Evolutionary conservation across 2,113 vertebrate species (phyloP).

Genomic region (Vombatus ursinus): DNA sequence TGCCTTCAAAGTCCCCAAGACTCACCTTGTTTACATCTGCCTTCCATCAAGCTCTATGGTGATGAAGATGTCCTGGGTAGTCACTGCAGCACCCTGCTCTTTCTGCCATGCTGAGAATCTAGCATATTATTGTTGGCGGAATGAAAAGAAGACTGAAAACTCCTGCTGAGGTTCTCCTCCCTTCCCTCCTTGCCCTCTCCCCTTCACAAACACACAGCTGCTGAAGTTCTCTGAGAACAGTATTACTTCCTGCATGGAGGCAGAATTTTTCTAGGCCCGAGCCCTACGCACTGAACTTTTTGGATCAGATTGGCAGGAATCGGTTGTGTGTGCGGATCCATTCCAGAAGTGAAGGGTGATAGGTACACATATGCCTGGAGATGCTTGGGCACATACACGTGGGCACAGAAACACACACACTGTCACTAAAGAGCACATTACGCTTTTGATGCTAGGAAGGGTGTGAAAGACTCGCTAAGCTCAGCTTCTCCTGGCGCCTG

Average conservation of each 20-base stretch:
- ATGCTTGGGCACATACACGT: background rate
- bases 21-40: background rate
- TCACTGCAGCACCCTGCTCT: background rate
- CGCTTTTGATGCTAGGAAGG: background rate
- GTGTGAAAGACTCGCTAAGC: background rate
- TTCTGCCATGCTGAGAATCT: constrained; percentile 8
- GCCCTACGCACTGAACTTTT: constrained; percentile 54
- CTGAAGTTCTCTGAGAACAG: constrained; percentile 39
- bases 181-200: constrained; percentile 44
- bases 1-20: accelerated
- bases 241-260: constrained; percentile 21
- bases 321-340: constrained; percentile 11
- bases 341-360: constrained; percentile 24
- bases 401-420: background rate
- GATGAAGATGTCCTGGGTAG: background rate
- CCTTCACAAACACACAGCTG: constrained; percentile 52
- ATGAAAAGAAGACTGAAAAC: background rate
- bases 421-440: background rate
- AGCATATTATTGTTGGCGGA: constrained; percentile 41
- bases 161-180: constrained; percentile 15
- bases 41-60: background rate
- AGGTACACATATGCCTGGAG: background rate
- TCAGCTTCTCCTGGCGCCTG: background rate
- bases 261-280: constrained; percentile 26
- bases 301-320: constrained; percentile 56